These are phyloP conservation scores for Nothocercus nigrocapillus DNA, from an alignment of 2,113 vertebrate species.

Conservation along the genomic window DNA sequence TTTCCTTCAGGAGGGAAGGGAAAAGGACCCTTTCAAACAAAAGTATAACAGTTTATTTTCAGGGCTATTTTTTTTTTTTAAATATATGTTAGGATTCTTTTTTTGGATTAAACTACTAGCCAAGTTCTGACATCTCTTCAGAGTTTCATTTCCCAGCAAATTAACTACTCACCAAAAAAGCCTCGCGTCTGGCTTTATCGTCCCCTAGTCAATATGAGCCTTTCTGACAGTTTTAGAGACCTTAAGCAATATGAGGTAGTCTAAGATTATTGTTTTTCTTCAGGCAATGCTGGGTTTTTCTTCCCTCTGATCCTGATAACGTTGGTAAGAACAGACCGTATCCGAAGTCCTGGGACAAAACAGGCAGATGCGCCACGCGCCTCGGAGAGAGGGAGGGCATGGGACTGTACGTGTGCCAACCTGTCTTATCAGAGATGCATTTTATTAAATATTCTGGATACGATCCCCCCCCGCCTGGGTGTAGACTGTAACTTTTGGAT, in stretches of 20 bases:
- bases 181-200: not conserved
- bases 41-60: not conserved
- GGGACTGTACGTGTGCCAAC: not conserved
- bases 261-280: not conserved
- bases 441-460: not conserved
- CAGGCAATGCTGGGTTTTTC: not conserved
- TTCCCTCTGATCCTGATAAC: not conserved
- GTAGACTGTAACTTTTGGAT: not conserved
- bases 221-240: not conserved
- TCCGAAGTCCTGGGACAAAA: not conserved
- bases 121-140: not conserved
- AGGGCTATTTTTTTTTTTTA: not conserved
- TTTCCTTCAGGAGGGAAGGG: not conserved
- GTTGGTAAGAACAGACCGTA: not conserved
- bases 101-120: not conserved
- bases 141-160: constrained; percentile 7
- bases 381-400: not conserved
- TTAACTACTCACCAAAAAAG: not conserved
- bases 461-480: not conserved
- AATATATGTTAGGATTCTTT: not conserved
- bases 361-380: not conserved
- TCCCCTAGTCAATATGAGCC: not conserved
- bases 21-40: not conserved
- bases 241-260: not conserved
- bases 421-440: not conserved